Conservation (phyloP, 2,797 vertebrate genomes). For the Channallabes apus region DNA sequence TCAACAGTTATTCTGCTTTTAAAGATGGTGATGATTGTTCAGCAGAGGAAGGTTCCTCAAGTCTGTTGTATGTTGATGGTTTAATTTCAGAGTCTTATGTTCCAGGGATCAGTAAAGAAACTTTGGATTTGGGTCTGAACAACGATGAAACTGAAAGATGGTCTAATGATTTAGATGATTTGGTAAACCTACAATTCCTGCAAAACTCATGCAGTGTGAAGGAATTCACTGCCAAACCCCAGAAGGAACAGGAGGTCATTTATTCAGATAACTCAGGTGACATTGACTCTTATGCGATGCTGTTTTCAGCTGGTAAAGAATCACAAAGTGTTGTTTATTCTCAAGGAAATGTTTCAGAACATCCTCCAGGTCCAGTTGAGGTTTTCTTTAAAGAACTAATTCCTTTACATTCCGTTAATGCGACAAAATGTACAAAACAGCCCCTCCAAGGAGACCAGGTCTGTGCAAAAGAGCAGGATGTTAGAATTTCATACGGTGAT, state of each 20-base stretch:
- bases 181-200: neutral
- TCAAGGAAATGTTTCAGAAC: conserved; percentile 15
- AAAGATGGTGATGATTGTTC: neutral
- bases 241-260: conserved; percentile 51
- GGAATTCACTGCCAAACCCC: conserved; percentile 40
- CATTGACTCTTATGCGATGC: conserved; percentile 29
- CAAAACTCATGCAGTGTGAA: conserved; percentile 4
- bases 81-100: neutral
- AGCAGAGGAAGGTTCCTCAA: conserved; percentile 16
- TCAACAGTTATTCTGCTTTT: neutral
- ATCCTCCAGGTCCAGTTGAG: conserved; percentile 33
- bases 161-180: neutral
- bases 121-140: conserved; percentile 1
- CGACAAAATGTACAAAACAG: conserved; percentile 5
- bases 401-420: neutral
- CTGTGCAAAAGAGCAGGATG: conserved; percentile 10
- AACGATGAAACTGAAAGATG: neutral
- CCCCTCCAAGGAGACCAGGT: conserved; percentile 4
- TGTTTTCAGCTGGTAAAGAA: conserved; percentile 13
- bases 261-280: conserved; percentile 40
- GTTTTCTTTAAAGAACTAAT: neutral
- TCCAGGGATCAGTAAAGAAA: neutral
- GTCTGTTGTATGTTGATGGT: neutral
- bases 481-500: conserved; percentile 32
- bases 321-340: neutral